Evolutionary conservation across 2,113 vertebrate genomes (phyloP), one percentile per base, ranked within the genome.

Genomic region (Hiodon tergisus): DNA sequence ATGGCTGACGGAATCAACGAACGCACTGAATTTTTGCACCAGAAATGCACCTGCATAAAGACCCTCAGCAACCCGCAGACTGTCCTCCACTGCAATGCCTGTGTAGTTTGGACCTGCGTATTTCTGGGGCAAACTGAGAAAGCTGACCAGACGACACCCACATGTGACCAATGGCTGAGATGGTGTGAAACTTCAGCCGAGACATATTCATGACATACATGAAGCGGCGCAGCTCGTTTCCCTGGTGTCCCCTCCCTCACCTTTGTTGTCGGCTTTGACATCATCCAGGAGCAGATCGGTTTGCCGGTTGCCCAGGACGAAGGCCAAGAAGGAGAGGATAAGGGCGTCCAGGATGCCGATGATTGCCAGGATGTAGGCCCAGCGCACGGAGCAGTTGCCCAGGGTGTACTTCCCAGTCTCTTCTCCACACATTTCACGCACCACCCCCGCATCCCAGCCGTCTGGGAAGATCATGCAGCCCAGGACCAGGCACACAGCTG

Each of bases 311-410:
- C 95, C 94, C 65, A 97, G 92, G 79, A 97, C 95, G 0, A 97
- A 97, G 86, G 95, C 95, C 74, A 97, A 90, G 87, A 97, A 96
- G 84, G 95, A 95, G 67, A 97, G 94, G 87, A 97, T 94, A 80
- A 97, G 93, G 66, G 94, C 94, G 0, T 97, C 94, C 87, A 97
- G 90, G 88, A 97, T 95, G 84, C 95, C 95, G 0, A 97, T 93
- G 86, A 96, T 94, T 81, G 95, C 95, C 84, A 97, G 88, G 86
- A 96, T 95, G 83, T 96, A 96, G 14, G 94, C 93, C 94, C 94
- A 96, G 88, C 95, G 94, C 78, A 96, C 94, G 0, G 95, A 96
- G 86, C 95, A 97, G 88, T 95, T 31, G 31, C 31, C 31, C 31
- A 31, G 31, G 31, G 31, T 31, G 31, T 31, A 31, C 31, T 31